These are phyloP conservation scores for Lordiphosa mommai DNA, from an alignment of 1,140 invertebrate species.

Conservation along the genomic window DNA sequence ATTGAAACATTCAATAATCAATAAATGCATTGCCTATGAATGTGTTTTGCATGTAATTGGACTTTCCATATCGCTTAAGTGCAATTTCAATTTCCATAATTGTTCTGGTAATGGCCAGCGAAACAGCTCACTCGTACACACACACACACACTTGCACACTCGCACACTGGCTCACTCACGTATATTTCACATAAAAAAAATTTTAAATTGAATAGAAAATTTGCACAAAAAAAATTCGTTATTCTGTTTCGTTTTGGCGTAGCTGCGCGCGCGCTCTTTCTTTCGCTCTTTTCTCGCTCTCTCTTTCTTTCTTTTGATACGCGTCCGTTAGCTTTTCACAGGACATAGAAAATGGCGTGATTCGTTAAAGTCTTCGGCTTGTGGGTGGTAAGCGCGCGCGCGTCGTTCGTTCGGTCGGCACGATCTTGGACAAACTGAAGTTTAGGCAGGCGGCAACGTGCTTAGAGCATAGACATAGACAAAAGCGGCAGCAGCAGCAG, in stretches of 20 bases:
- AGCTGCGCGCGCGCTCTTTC: constrained; percentile 15
- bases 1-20: constrained; percentile 27
- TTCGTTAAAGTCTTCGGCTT: constrained; percentile 11
- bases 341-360: constrained; percentile 3
- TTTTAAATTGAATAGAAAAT: neutral
- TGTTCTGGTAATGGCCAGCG: constrained; percentile 14
- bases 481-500: constrained; percentile 7
- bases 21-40: constrained; percentile 19
- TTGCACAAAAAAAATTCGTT: constrained; percentile 9
- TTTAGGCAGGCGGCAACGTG: constrained; percentile 32
- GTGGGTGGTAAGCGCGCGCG: constrained; percentile 33
- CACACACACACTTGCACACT: neutral
- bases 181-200: constrained; percentile 17
- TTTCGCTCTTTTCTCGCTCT: constrained; percentile 5
- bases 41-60: constrained; percentile 3
- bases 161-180: constrained; percentile 14
- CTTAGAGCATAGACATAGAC: constrained; percentile 23
- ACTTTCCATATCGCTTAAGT: constrained; percentile 15
- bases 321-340: constrained; percentile 4
- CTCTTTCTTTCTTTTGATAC: neutral
- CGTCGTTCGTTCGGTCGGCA: constrained; percentile 70
- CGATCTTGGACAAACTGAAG: constrained; percentile 78
- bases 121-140: constrained; percentile 7
- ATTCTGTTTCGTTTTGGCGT: constrained; percentile 15
- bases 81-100: constrained; percentile 23